Evolutionary conservation across 2,888 invertebrate species (phyloP).

Genomic region (Sinhomidia bicolor): DNA sequence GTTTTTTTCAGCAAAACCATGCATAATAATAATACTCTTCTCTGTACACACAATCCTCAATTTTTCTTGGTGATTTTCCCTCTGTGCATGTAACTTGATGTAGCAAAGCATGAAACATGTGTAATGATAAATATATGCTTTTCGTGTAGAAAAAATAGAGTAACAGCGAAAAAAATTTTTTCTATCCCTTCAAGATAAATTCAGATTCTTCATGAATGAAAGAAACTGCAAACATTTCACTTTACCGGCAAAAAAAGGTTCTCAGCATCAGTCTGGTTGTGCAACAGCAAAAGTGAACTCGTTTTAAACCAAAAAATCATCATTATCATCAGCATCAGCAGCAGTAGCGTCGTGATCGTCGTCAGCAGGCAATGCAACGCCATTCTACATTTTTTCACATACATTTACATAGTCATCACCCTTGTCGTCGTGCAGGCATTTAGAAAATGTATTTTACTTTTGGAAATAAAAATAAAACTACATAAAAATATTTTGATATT

Average conservation of each 20-base stretch:
- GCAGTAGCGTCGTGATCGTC: too few relatives aligned
- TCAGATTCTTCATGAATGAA: slow-evolving; percentile 45
- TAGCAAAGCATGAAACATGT: slow-evolving; percentile 6
- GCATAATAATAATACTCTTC: not conserved
- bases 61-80: not conserved
- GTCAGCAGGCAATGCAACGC: too few relatives aligned
- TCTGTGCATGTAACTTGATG: slow-evolving; percentile 29
- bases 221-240: slow-evolving; percentile 25
- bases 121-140: slow-evolving; percentile 27
- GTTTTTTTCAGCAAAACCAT: not conserved
- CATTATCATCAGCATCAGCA: not conserved
- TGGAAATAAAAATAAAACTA: too few relatives aligned
- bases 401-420: not conserved
- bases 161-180: not conserved
- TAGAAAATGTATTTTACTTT: not conserved
- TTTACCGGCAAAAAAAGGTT: not conserved
- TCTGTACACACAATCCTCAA: not conserved
- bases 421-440: slow-evolving; percentile 5
- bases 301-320: slow-evolving; percentile 2
- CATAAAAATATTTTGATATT: too few relatives aligned
- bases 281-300: slow-evolving; percentile 1
- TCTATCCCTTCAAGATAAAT: not conserved
- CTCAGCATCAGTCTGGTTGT: not conserved
- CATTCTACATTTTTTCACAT: not conserved
- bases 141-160: slow-evolving; percentile 1